These are phyloP conservation scores for Dryobotodes eremita DNA, from an alignment of 2,888 invertebrate genomes.

Conservation along the genomic window DNA sequence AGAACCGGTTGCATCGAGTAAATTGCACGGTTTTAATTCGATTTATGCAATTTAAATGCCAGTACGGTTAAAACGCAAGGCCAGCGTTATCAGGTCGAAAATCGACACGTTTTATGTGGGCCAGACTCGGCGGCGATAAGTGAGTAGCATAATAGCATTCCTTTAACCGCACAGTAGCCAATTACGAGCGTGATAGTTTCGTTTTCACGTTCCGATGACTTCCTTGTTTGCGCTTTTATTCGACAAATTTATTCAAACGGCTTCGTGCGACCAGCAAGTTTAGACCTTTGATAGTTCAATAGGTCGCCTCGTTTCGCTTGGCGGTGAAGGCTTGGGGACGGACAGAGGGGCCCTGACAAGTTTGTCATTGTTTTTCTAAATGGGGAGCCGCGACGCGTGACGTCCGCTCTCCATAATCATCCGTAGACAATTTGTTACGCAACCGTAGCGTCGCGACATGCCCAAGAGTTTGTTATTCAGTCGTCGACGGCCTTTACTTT, in stretches of 20 bases:
- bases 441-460: constrained; percentile 79
- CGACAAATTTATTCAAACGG: constrained; percentile 80
- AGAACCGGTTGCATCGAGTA: constrained; percentile 83
- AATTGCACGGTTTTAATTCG: constrained; percentile 82
- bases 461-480: constrained; percentile 83
- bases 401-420: constrained; percentile 81
- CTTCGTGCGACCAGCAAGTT: constrained; percentile 74
- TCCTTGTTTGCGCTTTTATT: constrained; percentile 82
- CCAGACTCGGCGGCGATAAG: constrained; percentile 81
- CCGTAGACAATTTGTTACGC: constrained; percentile 83
- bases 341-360: constrained; percentile 69
- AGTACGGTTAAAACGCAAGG: constrained; percentile 85
- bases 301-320: constrained; percentile 72
- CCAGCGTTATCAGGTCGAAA: constrained; percentile 86
- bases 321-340: constrained; percentile 61
- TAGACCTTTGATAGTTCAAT: constrained; percentile 78
- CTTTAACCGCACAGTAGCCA: constrained; percentile 85
- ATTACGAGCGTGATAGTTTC: constrained; percentile 87
- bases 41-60: constrained; percentile 87
- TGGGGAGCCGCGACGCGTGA: constrained; percentile 79
- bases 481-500: constrained; percentile 84
- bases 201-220: constrained; percentile 87
- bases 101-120: constrained; percentile 88
- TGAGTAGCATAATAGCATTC: constrained; percentile 82
- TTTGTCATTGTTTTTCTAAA: constrained; percentile 77